Base-by-base conservation (phyloP, 2,888 invertebrate species). In the Rotaria magnacalcarata region DNA sequence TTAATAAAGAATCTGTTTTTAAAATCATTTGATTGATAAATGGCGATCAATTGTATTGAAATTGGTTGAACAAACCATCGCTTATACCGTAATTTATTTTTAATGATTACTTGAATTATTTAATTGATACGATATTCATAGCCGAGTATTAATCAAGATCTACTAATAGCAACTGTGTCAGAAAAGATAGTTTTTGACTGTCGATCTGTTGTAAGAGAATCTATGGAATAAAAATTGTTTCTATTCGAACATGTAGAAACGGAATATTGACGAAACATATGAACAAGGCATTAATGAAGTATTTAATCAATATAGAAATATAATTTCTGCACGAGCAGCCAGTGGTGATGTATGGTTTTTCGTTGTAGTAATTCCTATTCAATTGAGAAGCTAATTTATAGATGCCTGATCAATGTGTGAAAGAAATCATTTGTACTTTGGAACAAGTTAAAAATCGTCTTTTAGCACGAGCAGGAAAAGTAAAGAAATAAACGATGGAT, bases 141-240 rank as follows among this genome's bases (percentile, higher is more conserved):
- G 75, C 75, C 75, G 24, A 80, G 34, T 47, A 80, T 80, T 47
- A 47, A 47, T 80, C 43, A 80, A 80, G 75, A 80, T 80, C 24
- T 80, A 24, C 75, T 80, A 6, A n/a, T 80, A 21, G 75, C 75
- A 21, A 80, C 43, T 24, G 6, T 80, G 24, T 80, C 75, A 0
- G 47, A 80, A 21, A 80, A 47, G 10, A 80, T 80, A 24, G n/a
- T 24, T 41, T 24, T 21, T 43, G 75, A 80, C 41, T 80, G 47
- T 47, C 43, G 43, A 80, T 43, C 21, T 21, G 21, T 80, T 10
- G 75, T 80, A 47, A 43, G n/a, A 80, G 14, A 14, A 74, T 34
- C 11, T 74, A 75, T 34, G 2, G 34, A 34, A 34, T 34, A 34
- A 34, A 50, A 50, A 8, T 50, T 50, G 5, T 50, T 50, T 5